Base-by-base conservation (phyloP, 2,113 vertebrate genomes). In the Triplophysa siluroides region DNA sequence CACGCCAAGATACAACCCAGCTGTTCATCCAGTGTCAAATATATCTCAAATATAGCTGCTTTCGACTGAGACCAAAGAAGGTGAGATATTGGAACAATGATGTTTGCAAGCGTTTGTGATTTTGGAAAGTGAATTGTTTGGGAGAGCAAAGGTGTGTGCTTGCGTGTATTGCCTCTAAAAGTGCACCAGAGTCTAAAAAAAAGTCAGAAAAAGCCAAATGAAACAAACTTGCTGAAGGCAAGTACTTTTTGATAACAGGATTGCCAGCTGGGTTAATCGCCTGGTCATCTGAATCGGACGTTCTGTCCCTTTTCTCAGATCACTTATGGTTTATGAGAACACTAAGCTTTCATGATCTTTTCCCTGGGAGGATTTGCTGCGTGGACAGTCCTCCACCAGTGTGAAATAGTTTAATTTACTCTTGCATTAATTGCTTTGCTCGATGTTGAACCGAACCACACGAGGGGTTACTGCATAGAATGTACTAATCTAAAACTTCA, bases 231-330 rank as follows among this genome's bases (percentile, higher is more conserved):
- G 12, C 56, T 61, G 45, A 76, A 77, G 63, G 10, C 11, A 38
- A 29, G 26, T 29, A 29, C 26, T 29, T 29, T 29, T 29, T 69
- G 84, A 86, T 87, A 86, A 68, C 65, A 76, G 76, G 83, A 83
- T 85, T 81, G 82, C 85, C 87, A 91, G 87, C 88, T 90, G 90
- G 88, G 84, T 84, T 79, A 87, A 84, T 91, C 88, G 85, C 84
- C 79, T 86, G 87, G 81, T 85, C 83, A 84, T 81, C 84, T 84
- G 86, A 84, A 87, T 79, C 66, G 86, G 82, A 88, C 85, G 83
- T 88, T 89, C 83, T 47, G 78, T 88, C 85, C 54, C 66, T 80
- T 26, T 75, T 61, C 29, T 75, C 58, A 43, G 81, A 83, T 87
- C 66, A 73, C 70, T 85, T 79, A 72, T 78, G 65, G 78, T 80